Evolutionary conservation across 2,888 invertebrate genomes (phyloP).

Genomic region (Oeneis ivallda): DNA sequence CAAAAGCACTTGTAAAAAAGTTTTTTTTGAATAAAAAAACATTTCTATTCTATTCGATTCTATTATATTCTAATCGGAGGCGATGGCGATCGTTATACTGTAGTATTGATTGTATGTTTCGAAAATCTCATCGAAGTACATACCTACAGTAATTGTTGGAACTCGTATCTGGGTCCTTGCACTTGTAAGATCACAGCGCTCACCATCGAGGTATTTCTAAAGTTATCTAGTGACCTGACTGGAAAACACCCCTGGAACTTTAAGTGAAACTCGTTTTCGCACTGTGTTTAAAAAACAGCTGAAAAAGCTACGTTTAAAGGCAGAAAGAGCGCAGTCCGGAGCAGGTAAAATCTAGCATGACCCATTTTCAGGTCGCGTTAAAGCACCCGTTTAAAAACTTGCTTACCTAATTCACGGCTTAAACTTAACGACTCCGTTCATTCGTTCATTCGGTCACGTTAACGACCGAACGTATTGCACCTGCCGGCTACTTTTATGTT

Average conservation of each 20-base stretch:
- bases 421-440: slow-evolving; percentile 27
- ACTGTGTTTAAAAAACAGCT: neutral
- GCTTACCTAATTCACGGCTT: slow-evolving; percentile 29
- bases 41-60: no score
- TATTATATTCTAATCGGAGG: no score
- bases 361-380: slow-evolving; percentile 22
- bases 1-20: no score
- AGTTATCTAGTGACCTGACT: neutral
- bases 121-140: no score
- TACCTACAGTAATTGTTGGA: no score
- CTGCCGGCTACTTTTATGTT: slow-evolving; percentile 23
- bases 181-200: no score
- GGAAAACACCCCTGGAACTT: neutral
- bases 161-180: no score
- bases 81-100: no score
- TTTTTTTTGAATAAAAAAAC: no score
- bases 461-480: slow-evolving; percentile 31
- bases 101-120: no score
- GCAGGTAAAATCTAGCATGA: slow-evolving; percentile 12
- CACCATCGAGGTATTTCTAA: neutral
- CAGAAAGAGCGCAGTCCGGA: slow-evolving; percentile 2
- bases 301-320: slow-evolving; percentile 13
- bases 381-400: slow-evolving; percentile 22
- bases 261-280: neutral
- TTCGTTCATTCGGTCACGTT: slow-evolving; percentile 30